Conservation (phyloP, 2,888 invertebrate genomes). For the Cheiracanthium punctorium region DNA sequence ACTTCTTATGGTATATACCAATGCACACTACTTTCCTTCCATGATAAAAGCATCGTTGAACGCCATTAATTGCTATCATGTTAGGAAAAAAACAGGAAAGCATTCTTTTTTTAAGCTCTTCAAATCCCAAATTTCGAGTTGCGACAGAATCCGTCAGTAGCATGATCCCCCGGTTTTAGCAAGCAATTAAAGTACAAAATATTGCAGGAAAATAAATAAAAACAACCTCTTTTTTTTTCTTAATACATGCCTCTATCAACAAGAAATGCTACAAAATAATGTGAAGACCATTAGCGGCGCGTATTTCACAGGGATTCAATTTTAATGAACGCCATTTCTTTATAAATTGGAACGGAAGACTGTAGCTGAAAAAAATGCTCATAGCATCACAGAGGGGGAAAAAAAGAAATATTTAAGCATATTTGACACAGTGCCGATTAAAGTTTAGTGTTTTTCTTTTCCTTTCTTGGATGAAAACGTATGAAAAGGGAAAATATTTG, state of each 20-base stretch:
- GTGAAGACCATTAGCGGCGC: neutral
- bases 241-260: neutral
- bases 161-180: neutral
- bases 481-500: neutral
- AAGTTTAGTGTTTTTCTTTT: neutral
- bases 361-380: no score
- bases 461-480: neutral
- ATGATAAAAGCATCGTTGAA: no score
- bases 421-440: neutral
- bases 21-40: no score
- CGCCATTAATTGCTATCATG: no score
- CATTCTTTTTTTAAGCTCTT: no score
- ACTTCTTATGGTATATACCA: no score
- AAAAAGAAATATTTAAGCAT: neutral
- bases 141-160: neutral
- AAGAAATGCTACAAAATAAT: neutral
- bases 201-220: neutral
- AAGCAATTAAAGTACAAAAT: neutral
- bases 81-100: no score
- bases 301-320: neutral
- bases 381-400: no score
- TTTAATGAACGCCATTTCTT: neutral
- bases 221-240: neutral
- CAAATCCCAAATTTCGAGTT: neutral
- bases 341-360: neutral